Conservation (phyloP, 1,140 invertebrate genomes). For the Ips typographus region DNA sequence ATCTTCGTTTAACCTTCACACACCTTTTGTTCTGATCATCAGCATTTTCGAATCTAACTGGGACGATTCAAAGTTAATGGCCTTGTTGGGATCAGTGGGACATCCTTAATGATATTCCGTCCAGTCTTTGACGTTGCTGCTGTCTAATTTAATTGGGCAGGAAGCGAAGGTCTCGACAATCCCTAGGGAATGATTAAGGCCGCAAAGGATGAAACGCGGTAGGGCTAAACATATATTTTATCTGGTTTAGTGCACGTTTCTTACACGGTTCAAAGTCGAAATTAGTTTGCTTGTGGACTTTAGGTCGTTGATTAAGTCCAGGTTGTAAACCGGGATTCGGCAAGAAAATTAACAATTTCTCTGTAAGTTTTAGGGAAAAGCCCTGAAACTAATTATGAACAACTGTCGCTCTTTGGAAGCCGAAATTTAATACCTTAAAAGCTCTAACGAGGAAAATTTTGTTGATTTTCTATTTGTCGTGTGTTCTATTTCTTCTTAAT, state of each 20-base stretch:
- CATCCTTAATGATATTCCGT: neutral
- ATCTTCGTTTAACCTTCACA: conserved; percentile 1
- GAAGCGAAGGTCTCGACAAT: neutral
- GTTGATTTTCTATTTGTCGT: too few relatives aligned
- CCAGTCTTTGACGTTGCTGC: neutral
- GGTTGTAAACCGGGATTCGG: too few relatives aligned
- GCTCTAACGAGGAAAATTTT: too few relatives aligned
- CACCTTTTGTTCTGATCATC: neutral
- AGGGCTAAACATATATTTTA: neutral
- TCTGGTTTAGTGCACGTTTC: neutral
- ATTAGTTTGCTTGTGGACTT: neutral
- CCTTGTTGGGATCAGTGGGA: neutral
- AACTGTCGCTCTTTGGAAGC: too few relatives aligned
- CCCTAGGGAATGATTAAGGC: conserved; percentile 1
- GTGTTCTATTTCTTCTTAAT: too few relatives aligned
- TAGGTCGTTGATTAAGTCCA: neutral
- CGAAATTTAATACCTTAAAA: too few relatives aligned
- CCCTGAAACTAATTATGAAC: too few relatives aligned
- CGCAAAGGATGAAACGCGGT: neutral
- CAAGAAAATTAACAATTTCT: too few relatives aligned
- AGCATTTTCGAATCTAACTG: too few relatives aligned
- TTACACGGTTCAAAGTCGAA: neutral
- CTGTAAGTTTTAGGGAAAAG: too few relatives aligned
- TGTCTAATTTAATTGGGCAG: neutral
- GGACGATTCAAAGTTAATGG: too few relatives aligned